Evolutionary conservation across 2,797 vertebrate genomes (phyloP).

Genomic region (Rachycentron canadum): DNA sequence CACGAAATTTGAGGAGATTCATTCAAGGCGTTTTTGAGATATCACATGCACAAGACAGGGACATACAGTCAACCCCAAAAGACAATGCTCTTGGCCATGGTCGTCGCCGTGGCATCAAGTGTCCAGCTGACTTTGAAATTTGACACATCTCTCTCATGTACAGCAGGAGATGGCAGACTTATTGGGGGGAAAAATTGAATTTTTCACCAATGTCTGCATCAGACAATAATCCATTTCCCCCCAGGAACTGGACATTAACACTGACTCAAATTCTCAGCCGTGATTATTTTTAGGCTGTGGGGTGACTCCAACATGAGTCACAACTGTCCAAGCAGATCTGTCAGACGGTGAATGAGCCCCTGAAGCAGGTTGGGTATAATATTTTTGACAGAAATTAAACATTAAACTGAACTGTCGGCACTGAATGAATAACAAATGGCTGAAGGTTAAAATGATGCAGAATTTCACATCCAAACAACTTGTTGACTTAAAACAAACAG

Average conservation of each 20-base stretch:
- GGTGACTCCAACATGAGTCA: conserved; percentile 68
- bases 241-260: conserved; percentile 50
- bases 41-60: background rate
- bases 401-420: conserved; percentile 42
- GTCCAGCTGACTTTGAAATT: background rate
- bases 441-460: conserved; percentile 14
- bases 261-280: conserved; percentile 37
- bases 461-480: conserved; percentile 17
- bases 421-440: conserved; percentile 36
- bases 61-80: background rate
- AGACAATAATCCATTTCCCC: conserved; percentile 37
- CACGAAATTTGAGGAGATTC: no score
- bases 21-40: background rate
- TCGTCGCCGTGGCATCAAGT: background rate
- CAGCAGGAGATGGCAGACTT: background rate
- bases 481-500: conserved; percentile 7
- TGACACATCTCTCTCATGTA: conserved; percentile 2
- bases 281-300: conserved; percentile 64
- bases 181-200: background rate
- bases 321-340: conserved; percentile 61
- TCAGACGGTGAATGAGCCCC: conserved; percentile 54
- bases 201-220: conserved; percentile 1
- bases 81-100: background rate
- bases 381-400: conserved; percentile 48
- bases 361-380: conserved; percentile 43